phyloP scores from a whole-genome alignment of 1,140 invertebrate species.

The Anastrepha ludens region DNA sequence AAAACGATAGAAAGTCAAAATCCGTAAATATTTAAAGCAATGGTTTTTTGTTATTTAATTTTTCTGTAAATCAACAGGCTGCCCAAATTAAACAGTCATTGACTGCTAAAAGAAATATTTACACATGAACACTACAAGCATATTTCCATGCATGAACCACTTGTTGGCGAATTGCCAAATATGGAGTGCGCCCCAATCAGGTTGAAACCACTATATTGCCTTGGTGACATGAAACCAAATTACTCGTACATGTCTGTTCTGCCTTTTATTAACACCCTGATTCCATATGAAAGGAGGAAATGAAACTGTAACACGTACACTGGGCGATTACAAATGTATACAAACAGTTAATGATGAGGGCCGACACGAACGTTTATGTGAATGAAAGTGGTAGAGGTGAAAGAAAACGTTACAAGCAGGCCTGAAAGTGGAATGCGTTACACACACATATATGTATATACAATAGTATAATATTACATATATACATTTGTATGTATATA shows the following conservation, averaged over 20 bases:
- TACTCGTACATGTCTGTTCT: neutral
- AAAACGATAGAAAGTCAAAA: too few relatives aligned
- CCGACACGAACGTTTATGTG: neutral
- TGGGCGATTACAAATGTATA: neutral
- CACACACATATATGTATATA: neutral
- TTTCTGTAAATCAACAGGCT: constrained; percentile 20
- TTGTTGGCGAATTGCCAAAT: constrained; percentile 18
- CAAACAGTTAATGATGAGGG: neutral
- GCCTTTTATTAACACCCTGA: constrained; percentile 15
- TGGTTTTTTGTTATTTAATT: neutral
- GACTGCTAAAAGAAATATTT: neutral
- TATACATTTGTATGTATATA: neutral
- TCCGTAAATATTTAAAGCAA: too few relatives aligned
- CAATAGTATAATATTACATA: neutral
- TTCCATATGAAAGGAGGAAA: neutral
- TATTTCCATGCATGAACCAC: neutral
- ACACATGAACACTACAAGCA: neutral
- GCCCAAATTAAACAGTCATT: constrained; percentile 40
- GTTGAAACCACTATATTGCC: neutral
- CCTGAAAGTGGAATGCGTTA: neutral
- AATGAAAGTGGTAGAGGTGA: constrained; percentile 32
- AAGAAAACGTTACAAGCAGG: neutral
- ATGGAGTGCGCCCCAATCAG: neutral
- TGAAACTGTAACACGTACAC: constrained; percentile 5
- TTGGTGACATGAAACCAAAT: neutral